Conservation (phyloP, 2,113 vertebrate species). For the Callorhinus ursinus region DNA sequence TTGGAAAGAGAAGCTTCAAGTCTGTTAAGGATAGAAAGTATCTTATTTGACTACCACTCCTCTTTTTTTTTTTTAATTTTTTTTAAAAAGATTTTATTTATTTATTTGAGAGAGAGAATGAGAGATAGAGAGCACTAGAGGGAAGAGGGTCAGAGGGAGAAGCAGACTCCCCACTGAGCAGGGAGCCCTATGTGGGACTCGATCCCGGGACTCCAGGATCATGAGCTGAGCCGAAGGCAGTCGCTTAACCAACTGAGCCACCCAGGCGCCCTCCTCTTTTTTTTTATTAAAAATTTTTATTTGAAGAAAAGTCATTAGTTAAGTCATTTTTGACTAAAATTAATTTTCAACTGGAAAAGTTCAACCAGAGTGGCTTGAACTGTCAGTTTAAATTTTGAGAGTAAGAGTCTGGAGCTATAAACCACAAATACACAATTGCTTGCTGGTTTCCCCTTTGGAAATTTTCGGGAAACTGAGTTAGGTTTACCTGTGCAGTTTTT, state of each 20-base stretch:
- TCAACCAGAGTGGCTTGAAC: not conserved
- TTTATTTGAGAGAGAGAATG: too few relatives aligned
- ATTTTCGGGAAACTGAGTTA: slow-evolving; percentile 38
- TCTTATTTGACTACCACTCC: not conserved
- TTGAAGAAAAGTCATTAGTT: not conserved
- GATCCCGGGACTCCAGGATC: too few relatives aligned
- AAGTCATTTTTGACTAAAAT: slow-evolving; percentile 22
- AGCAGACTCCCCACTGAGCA: too few relatives aligned
- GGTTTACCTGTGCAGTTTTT: not conserved
- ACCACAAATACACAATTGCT: not conserved
- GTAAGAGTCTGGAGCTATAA: not conserved
- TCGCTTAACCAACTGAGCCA: too few relatives aligned
- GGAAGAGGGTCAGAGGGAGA: too few relatives aligned
- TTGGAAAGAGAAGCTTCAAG: not conserved
- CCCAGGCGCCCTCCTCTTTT: too few relatives aligned
- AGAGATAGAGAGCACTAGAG: too few relatives aligned
- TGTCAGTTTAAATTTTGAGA: slow-evolving; percentile 48
- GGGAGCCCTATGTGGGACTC: too few relatives aligned
- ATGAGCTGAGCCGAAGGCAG: too few relatives aligned
- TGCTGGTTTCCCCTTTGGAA: not conserved
- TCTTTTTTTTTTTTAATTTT: not conserved
- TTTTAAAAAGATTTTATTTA: too few relatives aligned
- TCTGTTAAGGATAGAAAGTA: not conserved
- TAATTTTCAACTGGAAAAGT: slow-evolving; percentile 27
- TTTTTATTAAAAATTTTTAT: not conserved